A percentile compares a stretch with the other conserved stretches of the same genome.
These are phyloP conservation scores for Palloptera scutellata DNA, from an alignment of 2,888 invertebrate species.

Conservation along the genomic window DNA sequence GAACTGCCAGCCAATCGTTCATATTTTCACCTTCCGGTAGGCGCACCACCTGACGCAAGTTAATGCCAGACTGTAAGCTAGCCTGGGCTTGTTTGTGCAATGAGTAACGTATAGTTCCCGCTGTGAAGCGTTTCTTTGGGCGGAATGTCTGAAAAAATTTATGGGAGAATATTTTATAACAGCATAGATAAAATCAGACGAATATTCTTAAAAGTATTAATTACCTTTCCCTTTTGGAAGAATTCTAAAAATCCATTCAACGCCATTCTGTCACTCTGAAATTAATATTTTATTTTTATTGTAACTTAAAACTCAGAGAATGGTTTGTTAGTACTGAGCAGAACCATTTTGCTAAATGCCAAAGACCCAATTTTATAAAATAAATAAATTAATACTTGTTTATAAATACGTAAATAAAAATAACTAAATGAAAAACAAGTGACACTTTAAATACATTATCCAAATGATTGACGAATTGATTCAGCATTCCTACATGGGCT, in stretches of 20 bases:
- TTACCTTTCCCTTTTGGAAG: slow-evolving; percentile 80
- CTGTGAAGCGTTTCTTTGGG: slow-evolving; percentile 86
- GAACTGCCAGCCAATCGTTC: slow-evolving; percentile 93
- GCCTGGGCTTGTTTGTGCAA: slow-evolving; percentile 91
- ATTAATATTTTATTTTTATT: neutral
- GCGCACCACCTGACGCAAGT: slow-evolving; percentile 81
- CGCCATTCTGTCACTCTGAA: slow-evolving; percentile 66
- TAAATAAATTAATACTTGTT: no score
- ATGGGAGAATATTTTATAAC: neutral
- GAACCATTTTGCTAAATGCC: no score
- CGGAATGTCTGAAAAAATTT: slow-evolving; percentile 78
- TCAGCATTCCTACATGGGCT: no score
- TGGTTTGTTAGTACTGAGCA: no score
- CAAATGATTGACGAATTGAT: no score
- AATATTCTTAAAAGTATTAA: slow-evolving; percentile 29
- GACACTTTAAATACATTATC: no score
- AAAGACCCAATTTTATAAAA: no score
- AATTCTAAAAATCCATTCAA: slow-evolving; percentile 78
- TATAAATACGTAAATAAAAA: no score
- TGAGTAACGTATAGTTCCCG: slow-evolving; percentile 85
- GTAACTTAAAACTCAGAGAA: neutral
- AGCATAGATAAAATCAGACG: neutral
- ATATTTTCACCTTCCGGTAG: slow-evolving; percentile 84
- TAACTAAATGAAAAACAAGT: no score
- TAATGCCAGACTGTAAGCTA: slow-evolving; percentile 87